phyloP scores from a whole-genome alignment of 2,888 invertebrate species.

The Adineta ricciae region DNA sequence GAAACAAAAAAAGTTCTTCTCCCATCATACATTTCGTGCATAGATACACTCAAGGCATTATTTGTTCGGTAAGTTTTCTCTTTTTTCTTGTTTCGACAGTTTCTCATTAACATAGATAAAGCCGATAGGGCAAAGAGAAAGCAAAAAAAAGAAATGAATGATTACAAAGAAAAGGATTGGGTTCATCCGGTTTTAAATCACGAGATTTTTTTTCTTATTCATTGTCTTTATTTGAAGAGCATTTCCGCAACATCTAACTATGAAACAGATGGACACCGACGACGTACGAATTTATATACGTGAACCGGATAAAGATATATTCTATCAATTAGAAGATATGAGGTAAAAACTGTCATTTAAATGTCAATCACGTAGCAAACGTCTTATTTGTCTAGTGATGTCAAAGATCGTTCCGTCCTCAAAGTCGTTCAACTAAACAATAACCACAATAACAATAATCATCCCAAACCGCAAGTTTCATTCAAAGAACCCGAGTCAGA shows the following conservation, averaged over 20 bases:
- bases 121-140: neutral
- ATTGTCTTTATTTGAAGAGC: conserved; percentile 51
- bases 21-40: conserved; percentile 89
- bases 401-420: conserved; percentile 78
- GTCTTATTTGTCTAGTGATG: conserved; percentile 57
- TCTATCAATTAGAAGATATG: conserved; percentile 91
- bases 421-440: conserved; percentile 73
- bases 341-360: conserved; percentile 39
- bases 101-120: neutral
- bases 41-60: conserved; percentile 87
- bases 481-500: neutral
- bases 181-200: neutral
- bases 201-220: neutral
- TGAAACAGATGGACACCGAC: conserved; percentile 72
- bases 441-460: conserved; percentile 43
- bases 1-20: conserved; percentile 87
- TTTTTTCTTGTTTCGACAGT: neutral
- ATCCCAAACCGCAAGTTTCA: neutral
- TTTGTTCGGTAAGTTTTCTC: conserved; percentile 62
- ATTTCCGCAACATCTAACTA: conserved; percentile 81
- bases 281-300: conserved; percentile 31
- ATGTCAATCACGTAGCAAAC: neutral
- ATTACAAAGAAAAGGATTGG: neutral
- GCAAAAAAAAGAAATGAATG: neutral
- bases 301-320: conserved; percentile 46